These are phyloP conservation scores for Malurus leucopterus DNA, from an alignment of 2,797 vertebrate species.

Conservation along the genomic window DNA sequence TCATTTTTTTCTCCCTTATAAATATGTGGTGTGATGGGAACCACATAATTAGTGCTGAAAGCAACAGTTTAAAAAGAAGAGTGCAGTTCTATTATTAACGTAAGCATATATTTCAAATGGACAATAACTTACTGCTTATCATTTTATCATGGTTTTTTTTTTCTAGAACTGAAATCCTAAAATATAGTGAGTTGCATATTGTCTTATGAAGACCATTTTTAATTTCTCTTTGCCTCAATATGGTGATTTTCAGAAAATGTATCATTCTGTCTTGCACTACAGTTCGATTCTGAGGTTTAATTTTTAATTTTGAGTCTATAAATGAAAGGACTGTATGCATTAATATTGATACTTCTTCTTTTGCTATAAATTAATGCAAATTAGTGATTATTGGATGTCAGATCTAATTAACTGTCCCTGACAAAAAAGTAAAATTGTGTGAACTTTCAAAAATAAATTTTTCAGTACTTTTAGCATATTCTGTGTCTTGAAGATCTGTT, in stretches of 20 bases:
- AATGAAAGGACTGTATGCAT: background rate
- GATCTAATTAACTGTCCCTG: background rate
- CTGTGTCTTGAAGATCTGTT: background rate
- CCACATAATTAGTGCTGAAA: background rate
- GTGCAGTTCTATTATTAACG: background rate
- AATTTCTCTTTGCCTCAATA: background rate
- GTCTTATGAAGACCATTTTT: background rate
- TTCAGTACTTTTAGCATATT: background rate
- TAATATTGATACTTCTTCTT: background rate
- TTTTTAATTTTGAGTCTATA: background rate
- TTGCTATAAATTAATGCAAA: background rate
- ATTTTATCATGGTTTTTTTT: background rate
- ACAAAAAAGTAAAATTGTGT: background rate
- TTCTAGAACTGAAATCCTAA: background rate
- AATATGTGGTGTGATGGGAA: background rate
- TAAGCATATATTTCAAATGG: background rate
- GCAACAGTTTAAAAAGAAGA: background rate
- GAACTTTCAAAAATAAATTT: background rate
- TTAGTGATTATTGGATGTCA: background rate
- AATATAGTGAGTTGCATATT: background rate
- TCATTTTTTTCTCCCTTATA: background rate
- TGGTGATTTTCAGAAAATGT: background rate
- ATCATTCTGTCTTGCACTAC: background rate
- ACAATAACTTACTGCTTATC: background rate
- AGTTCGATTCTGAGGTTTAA: background rate